Evolutionary conservation across 2,888 invertebrate genomes (phyloP), one percentile per base, ranked within the genome.

Genomic region (Oxytorus armatus): DNA sequence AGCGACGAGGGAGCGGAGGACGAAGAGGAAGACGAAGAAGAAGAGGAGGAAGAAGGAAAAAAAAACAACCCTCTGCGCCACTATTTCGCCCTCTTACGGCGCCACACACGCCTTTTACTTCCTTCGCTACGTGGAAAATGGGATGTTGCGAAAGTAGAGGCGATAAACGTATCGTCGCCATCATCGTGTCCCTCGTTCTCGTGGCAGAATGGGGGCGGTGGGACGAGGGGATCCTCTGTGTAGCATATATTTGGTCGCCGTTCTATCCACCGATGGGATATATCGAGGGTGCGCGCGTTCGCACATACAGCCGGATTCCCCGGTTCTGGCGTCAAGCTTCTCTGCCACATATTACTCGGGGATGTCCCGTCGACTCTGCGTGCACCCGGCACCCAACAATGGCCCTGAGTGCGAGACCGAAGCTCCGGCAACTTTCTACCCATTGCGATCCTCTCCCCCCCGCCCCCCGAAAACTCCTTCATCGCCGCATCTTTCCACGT

Each of bases 101-200:
- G 3, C 33, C 57, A 44, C 29, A 16, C 44, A 29, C 16, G 66
- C 57, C 49, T 57, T 70, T 65, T 73, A 57, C 69, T 77, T 59
- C 42, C 59, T 36, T 70, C 65, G 36, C 57, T 21, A 42, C 23
- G 44, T 21, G 21, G 29, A 29, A 21, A 44, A 39, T 18, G 57
- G 55, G 29, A 55, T 57, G 49, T 33, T 44, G 65, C 8, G 51
- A 63, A 77, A 81, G 74, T 57, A 66, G 51, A 77, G 69, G 44
- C 81, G 65, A 77, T 77, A 74, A 80, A 77, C 81, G 77, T 77
- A 74, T 77, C 74, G 69, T 74, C 65, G 57, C 81, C 74, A 74
- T 80, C 73, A 66, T 74, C 77, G 65, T 59, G 65, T 55, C 55
- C 55, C 63, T 68, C 57, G 70, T 49, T 70, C 68, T 44, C 59